Evolutionary conservation across 2,888 invertebrate species (phyloP).

Genomic region (Diaphora mendica): DNA sequence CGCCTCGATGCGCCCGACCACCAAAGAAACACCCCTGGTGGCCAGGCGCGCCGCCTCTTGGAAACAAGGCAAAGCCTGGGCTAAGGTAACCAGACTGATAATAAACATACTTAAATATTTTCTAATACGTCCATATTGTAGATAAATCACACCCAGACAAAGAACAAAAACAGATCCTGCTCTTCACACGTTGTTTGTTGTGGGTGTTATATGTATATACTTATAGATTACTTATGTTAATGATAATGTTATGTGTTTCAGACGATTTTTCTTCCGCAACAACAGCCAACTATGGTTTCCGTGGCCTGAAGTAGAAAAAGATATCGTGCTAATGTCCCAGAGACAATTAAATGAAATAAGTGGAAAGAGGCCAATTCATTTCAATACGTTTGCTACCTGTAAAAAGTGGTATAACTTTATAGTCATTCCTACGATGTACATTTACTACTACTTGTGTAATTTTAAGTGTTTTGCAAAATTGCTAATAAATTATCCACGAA

Average conservation of each 20-base stretch:
- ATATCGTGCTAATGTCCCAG: slow-evolving; percentile 62
- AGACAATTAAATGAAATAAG: slow-evolving; percentile 56
- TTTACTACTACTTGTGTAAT: slow-evolving; percentile 60
- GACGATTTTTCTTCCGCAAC: slow-evolving; percentile 65
- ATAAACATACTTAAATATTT: too few relatives aligned
- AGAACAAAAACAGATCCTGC: too few relatives aligned
- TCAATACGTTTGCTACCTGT: slow-evolving; percentile 61
- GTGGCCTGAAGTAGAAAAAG: slow-evolving; percentile 65
- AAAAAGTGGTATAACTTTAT: slow-evolving; percentile 60
- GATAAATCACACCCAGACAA: too few relatives aligned
- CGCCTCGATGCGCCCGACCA: too few relatives aligned
- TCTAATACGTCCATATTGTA: too few relatives aligned
- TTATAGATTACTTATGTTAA: too few relatives aligned
- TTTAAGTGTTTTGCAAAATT: slow-evolving; percentile 63
- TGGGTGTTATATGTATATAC: too few relatives aligned
- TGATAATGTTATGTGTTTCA: slow-evolving; percentile 33
- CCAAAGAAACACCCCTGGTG: too few relatives aligned
- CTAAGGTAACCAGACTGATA: too few relatives aligned
- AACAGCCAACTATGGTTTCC: slow-evolving; percentile 62
- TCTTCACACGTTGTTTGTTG: too few relatives aligned
- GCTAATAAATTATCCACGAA: slow-evolving; percentile 60
- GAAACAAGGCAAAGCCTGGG: too few relatives aligned
- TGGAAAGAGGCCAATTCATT: slow-evolving; percentile 57
- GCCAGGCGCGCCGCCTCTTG: too few relatives aligned
- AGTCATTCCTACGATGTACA: slow-evolving; percentile 57